Evolutionary conservation across 2,888 invertebrate genomes (phyloP).

Genomic region (Doris montereyensis): DNA sequence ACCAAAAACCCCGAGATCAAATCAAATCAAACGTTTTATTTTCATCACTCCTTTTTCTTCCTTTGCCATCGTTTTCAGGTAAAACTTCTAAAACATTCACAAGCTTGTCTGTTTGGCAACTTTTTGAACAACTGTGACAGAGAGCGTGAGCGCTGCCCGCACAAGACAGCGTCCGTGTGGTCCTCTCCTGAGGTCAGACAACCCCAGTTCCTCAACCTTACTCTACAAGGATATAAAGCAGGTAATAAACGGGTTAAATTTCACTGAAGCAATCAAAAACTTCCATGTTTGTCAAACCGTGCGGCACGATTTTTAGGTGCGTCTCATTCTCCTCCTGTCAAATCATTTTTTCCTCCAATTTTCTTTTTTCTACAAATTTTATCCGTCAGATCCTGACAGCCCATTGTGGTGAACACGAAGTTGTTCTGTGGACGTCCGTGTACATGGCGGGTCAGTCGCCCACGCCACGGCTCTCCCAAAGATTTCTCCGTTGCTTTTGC

Average conservation of each 20-base stretch:
- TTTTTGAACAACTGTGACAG: conserved; percentile 87
- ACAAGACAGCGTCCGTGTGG: conserved; percentile 87
- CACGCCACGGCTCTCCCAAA: conserved; percentile 39
- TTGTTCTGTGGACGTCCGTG: conserved; percentile 88
- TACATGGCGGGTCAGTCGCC: conserved; percentile 79
- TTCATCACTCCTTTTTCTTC: background rate
- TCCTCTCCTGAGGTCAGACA: conserved; percentile 79
- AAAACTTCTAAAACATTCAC: conserved; percentile 94
- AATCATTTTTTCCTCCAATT: too few species aligned
- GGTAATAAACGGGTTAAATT: too few species aligned
- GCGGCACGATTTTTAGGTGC: too few species aligned
- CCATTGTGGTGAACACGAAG: conserved; percentile 86
- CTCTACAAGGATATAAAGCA: conserved; percentile 79
- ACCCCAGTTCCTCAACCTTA: conserved; percentile 87
- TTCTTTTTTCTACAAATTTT: too few species aligned
- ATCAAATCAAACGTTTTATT: too few species aligned
- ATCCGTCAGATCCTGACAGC: conserved; percentile 89
- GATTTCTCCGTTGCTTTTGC: conserved; percentile 23
- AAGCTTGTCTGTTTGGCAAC: conserved; percentile 96
- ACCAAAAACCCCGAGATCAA: too few species aligned
- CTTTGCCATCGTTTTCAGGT: conserved; percentile 77
- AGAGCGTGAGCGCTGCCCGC: conserved; percentile 54
- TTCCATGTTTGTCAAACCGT: too few species aligned
- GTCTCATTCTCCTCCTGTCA: background rate
- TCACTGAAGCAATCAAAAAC: too few species aligned